Evolutionary conservation across 2,888 invertebrate genomes (phyloP).

Genomic region (Oxytorus armatus): DNA sequence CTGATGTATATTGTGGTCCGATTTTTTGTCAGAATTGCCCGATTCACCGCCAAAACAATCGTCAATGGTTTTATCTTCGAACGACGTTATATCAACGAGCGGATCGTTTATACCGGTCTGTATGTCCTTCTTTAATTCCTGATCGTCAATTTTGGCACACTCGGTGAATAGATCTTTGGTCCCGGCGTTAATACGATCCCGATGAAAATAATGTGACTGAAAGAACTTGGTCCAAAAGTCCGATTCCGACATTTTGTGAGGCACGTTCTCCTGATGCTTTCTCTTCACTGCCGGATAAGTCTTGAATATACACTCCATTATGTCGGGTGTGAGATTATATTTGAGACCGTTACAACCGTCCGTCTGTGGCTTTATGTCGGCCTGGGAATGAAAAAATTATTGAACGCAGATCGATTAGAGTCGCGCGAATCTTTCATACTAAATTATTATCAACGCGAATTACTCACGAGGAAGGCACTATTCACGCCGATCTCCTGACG

Average conservation of each 20-base stretch:
- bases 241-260: constrained; percentile 96
- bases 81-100: constrained; percentile 92
- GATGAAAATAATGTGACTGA: constrained; percentile 99
- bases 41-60: constrained; percentile 87
- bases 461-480: constrained; percentile 87
- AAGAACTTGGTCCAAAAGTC: constrained; percentile 99
- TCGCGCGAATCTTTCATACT: no score
- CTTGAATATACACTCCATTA: constrained; percentile 99
- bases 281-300: constrained; percentile 99
- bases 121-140: constrained; percentile 91
- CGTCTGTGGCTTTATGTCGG: constrained; percentile 98
- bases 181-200: constrained; percentile 94
- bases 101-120: constrained; percentile 92
- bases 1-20: constrained; percentile 91
- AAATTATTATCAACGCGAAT: neutral
- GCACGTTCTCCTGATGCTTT: constrained; percentile 98
- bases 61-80: constrained; percentile 89
- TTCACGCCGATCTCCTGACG: constrained; percentile 94
- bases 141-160: constrained; percentile 98
- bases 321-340: constrained; percentile 98
- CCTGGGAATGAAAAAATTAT: constrained; percentile 84
- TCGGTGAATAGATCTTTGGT: constrained; percentile 98
- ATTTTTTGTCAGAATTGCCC: constrained; percentile 84
- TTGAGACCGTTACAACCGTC: constrained; percentile 98
- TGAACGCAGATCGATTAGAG: no score